Base-by-base conservation (phyloP, 2,888 invertebrate species). In the Glyphotaelius pellucidus region DNA sequence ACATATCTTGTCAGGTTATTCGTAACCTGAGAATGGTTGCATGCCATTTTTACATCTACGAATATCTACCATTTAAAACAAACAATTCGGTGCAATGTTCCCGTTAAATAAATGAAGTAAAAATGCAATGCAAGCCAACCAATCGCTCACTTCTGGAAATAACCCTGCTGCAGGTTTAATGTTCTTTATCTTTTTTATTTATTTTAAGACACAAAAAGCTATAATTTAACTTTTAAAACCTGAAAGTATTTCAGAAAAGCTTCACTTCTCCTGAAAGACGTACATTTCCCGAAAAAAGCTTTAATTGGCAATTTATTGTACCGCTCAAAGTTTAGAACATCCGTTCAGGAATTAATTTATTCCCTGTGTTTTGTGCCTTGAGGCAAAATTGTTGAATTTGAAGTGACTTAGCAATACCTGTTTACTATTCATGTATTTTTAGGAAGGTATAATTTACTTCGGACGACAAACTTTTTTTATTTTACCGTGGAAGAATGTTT, bases 221-320 rank as follows among this genome's bases (percentile, higher is more conserved):
- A n/a, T n/a, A n/a, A 25, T 2, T 25, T 67, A 52, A 52, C 25
- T 67, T 67, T 67, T 19, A 5, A 67, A 67, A 67, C 7, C 25
- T 67, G 67, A 25, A 67, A n/a, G 19, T 1, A 52, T 52, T 19
- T 52, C 47, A 15, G 67, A 67, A 25, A 67, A 25, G 7, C 67
- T 67, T 67, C 25, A 67, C 2, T 67, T 67, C 67, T 25, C 25
- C 25, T n/a, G 67, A 67, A 67, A 67, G n/a, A 67, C 67, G 25
- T n/a, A 67, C 67, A 25, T 67, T 67, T 67, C 5, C 67, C 1
- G 5, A 67, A 67, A n/a, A 67, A 67, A 67, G 67, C 67, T 25
- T 67, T 67, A 67, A 67, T 67, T 67, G 67, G 67, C 67, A 67
- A 67, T 67, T 67, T 67, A 67, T 67, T 67, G 67, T 67, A n/a